Base-by-base conservation (phyloP, 2,888 invertebrate genomes). In the Philopedon plagiatum region DNA sequence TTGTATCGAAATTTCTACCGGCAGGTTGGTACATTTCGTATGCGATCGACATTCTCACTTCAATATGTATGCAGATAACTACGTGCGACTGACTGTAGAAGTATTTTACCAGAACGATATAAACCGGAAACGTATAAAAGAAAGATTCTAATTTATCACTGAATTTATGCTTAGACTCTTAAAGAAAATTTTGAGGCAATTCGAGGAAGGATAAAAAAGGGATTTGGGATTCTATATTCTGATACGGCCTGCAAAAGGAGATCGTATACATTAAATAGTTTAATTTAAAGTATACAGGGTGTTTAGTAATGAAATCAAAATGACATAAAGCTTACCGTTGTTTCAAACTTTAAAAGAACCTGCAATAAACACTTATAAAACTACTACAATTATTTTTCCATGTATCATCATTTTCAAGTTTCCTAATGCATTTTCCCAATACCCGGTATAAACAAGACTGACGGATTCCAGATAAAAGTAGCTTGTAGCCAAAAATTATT, bases 31-130 rank as follows among this genome's bases (percentile, higher is more conserved):
- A 57, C 32, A 68, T 72, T 72, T 62, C 67, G 72, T 72, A 72
- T 72, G 72, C 72, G 5, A 57, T 62, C 49, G 63, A 58, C 68
- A 51, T 72, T 72, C 72, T 57, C 62, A 57, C 63, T 58, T 68
- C 72, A 68, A 72, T 72, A 72, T 72, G 72, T 72, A 72, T 72
- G 72, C 68, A 72, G 72, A 72, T 72, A 72, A 63, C 63, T 72
- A 72, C 72, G 72, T 72, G 72, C 67, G 32, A 72, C 63, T 68
- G 34, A 62, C 68, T 72, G 37, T 46, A 15, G 60, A 62, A 60
- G 56, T 29, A 62, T 71, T 58, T 51, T 51, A 32, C 65, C 60
- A 13, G 37, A 56, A 19, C 44, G 41, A 62, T 71, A 71, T 67
- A 71, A 61, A 67, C 67, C 57, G 54, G 60, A 56, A 61, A 57